Evolutionary conservation across 30 jellyfish, hydroid and myxozoan genomes (phyloP).

Genomic region (Chrysaora quinquecirrha): DNA sequence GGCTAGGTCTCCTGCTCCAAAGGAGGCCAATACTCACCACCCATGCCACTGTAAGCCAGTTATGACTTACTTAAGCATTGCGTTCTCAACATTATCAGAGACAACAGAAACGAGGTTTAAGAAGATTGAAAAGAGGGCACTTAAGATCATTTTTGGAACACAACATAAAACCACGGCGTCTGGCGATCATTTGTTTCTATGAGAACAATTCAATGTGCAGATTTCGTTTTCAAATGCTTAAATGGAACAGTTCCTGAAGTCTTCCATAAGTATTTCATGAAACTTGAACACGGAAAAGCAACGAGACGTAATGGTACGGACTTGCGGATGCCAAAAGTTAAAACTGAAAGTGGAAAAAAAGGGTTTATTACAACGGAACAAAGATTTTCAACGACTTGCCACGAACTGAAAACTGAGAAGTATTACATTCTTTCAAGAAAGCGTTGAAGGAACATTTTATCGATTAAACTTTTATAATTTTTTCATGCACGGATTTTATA

Average conservation of each 20-base stretch:
- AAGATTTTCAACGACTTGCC: slow-evolving; percentile 52
- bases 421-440: neutral
- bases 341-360: slow-evolving; percentile 55
- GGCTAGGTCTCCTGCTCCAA: slow-evolving; percentile 54
- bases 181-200: slow-evolving; percentile 50
- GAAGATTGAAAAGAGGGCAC: slow-evolving; percentile 62
- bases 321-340: slow-evolving; percentile 60
- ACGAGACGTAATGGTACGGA: slow-evolving; percentile 53
- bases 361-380: slow-evolving; percentile 49
- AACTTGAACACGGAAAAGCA: slow-evolving; percentile 46
- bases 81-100: slow-evolving; percentile 38
- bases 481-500: neutral
- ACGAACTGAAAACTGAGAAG: slow-evolving; percentile 9
- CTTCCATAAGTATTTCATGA: slow-evolving; percentile 48
- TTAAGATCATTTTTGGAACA: slow-evolving; percentile 51
- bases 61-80: slow-evolving; percentile 36
- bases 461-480: slow-evolving; percentile 3
- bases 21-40: slow-evolving; percentile 49
- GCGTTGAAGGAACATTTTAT: slow-evolving; percentile 4
- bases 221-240: slow-evolving; percentile 39
- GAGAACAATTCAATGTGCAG: slow-evolving; percentile 31
- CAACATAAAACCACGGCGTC: slow-evolving; percentile 5
- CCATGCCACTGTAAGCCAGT: slow-evolving; percentile 35
- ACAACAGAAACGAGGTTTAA: slow-evolving; percentile 50
- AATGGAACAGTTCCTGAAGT: slow-evolving; percentile 62